phyloP scores from a whole-genome alignment of 2,113 vertebrate genomes.

The Sceloporus undulatus region DNA sequence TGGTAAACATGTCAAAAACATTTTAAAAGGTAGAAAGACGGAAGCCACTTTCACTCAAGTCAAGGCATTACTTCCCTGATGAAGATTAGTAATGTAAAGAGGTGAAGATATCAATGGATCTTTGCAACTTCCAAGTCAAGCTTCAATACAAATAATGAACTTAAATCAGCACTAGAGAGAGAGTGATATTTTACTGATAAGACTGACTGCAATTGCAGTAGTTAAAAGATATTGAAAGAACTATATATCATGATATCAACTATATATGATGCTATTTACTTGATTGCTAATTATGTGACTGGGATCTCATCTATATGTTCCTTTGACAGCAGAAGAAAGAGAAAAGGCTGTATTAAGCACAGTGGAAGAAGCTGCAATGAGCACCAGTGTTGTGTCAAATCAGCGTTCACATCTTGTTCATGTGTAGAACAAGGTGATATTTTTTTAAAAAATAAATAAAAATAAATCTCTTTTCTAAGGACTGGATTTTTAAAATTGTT shows the following conservation, averaged over 20 bases:
- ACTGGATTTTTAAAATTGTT: too few relatives aligned
- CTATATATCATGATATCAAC: background rate
- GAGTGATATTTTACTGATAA: constrained; percentile 69
- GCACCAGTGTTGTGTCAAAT: too few relatives aligned
- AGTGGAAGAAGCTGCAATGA: too few relatives aligned
- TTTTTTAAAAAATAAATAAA: too few relatives aligned
- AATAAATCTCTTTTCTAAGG: too few relatives aligned
- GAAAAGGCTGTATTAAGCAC: too few relatives aligned
- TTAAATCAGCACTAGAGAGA: constrained; percentile 57
- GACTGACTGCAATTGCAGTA: constrained; percentile 69
- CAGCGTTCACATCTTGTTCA: too few relatives aligned
- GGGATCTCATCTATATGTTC: too few relatives aligned
- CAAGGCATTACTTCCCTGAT: constrained; percentile 37
- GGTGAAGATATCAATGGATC: constrained; percentile 42
- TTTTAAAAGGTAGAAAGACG: constrained; percentile 31
- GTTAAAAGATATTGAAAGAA: constrained; percentile 67
- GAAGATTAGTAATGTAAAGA: constrained; percentile 55
- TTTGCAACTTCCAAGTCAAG: constrained; percentile 18
- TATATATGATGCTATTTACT: too few relatives aligned
- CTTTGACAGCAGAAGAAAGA: too few relatives aligned
- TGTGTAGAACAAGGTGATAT: too few relatives aligned
- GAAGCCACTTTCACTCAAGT: constrained; percentile 12
- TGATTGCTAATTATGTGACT: too few relatives aligned
- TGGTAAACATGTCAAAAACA: constrained; percentile 53
- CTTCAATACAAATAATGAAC: constrained; percentile 54